A percentile compares a stretch with the other conserved stretches of the same genome.
These are phyloP conservation scores for Chaetops frenatus DNA, from an alignment of 2,113 vertebrate species.

Conservation along the genomic window DNA sequence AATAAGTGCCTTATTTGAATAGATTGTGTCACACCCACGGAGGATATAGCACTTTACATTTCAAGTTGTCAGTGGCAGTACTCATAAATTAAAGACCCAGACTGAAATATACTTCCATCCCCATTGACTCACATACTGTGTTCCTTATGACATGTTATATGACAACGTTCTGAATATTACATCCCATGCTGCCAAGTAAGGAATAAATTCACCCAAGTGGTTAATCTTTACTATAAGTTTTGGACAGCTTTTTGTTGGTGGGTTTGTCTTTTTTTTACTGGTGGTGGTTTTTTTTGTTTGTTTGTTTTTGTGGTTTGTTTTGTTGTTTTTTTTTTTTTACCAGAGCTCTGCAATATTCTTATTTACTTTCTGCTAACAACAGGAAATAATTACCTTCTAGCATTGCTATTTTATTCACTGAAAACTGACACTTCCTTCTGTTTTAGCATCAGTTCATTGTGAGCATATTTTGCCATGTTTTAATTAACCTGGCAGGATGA, in stretches of 20 bases:
- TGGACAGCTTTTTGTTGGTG: neutral
- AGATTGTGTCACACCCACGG: neutral
- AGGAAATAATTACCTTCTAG: constrained; percentile 16
- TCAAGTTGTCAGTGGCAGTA: neutral
- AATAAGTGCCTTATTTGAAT: neutral
- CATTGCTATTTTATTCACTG: neutral
- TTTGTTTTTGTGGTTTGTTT: neutral
- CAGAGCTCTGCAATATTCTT: neutral
- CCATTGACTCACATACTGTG: neutral
- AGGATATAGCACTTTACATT: neutral
- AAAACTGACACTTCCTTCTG: constrained; percentile 29
- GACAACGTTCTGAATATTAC: neutral
- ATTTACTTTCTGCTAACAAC: neutral
- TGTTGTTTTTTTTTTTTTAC: neutral
- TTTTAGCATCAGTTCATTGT: constrained; percentile 32
- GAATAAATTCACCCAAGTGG: neutral
- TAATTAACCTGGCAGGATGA: constrained; percentile 57
- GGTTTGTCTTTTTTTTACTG: neutral
- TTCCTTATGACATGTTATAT: neutral
- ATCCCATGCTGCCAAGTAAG: neutral
- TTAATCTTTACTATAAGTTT: neutral
- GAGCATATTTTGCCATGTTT: constrained; percentile 36
- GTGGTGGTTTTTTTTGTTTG: neutral
- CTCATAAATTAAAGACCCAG: neutral
- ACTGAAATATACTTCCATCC: neutral